These are phyloP conservation scores for Euphydryas editha DNA, from an alignment of 2,888 invertebrate genomes.

Conservation along the genomic window DNA sequence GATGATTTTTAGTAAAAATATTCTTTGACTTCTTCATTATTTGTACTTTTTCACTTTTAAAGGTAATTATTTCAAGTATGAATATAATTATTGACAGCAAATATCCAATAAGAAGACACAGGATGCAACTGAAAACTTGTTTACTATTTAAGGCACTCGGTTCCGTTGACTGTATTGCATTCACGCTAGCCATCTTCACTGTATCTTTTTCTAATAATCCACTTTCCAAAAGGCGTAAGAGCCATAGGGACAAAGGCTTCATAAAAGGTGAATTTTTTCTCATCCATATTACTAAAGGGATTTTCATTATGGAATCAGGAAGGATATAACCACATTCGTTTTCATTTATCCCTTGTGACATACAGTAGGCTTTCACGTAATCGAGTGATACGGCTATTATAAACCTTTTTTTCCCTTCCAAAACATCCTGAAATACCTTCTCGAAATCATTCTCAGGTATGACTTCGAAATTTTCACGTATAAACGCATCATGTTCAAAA, in stretches of 20 bases:
- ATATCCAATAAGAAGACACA: constrained; percentile 59
- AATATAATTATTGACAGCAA: constrained; percentile 55
- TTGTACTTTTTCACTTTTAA: constrained; percentile 43
- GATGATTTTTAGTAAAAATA: not conserved
- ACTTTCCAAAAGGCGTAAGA: constrained; percentile 63
- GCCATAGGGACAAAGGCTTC: constrained; percentile 55
- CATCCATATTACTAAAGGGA: constrained; percentile 69
- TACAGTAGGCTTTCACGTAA: constrained; percentile 63
- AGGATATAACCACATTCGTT: constrained; percentile 65
- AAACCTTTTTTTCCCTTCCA: constrained; percentile 58
- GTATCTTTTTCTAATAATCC: constrained; percentile 60
- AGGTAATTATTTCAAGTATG: constrained; percentile 53
- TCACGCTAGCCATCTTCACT: constrained; percentile 46
- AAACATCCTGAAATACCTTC: constrained; percentile 55
- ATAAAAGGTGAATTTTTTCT: constrained; percentile 61
- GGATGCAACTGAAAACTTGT: constrained; percentile 61
- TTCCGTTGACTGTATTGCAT: constrained; percentile 48
- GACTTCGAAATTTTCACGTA: constrained; percentile 57
- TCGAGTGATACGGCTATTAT: constrained; percentile 66
- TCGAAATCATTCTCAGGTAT: constrained; percentile 62
- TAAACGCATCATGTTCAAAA: constrained; percentile 64
- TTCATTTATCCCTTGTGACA: constrained; percentile 58
- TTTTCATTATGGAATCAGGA: constrained; percentile 64
- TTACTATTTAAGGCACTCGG: constrained; percentile 58
- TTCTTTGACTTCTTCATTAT: constrained; percentile 9